These are phyloP conservation scores for Athene noctua DNA, from an alignment of 2,113 vertebrate genomes.

Conservation along the genomic window DNA sequence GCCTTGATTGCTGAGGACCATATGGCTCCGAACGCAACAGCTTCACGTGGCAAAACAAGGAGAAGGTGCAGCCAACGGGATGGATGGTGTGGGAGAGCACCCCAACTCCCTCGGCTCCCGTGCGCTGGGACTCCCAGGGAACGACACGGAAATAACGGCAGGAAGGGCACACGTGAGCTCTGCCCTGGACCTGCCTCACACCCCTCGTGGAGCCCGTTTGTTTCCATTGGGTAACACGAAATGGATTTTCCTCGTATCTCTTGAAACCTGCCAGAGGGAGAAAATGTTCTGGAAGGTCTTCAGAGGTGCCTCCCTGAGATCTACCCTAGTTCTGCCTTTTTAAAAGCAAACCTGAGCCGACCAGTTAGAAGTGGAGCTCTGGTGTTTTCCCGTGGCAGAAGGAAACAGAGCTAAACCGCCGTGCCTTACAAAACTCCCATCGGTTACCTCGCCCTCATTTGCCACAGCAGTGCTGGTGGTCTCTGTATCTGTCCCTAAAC, in stretches of 20 bases:
- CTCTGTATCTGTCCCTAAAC: neutral
- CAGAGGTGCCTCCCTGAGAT: neutral
- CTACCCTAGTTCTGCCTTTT: neutral
- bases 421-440: too few relatives aligned
- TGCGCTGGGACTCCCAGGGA: rapidly evolving
- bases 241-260: neutral
- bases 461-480: rapidly evolving
- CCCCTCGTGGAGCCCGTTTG: rapidly evolving
- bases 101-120: neutral
- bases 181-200: neutral
- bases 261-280: neutral
- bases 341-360: neutral
- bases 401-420: neutral
- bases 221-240: neutral
- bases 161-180: rapidly evolving
- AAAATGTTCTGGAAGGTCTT: neutral
- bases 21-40: rapidly evolving
- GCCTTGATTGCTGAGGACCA: neutral
- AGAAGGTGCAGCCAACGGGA: neutral
- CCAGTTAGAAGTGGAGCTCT: neutral
- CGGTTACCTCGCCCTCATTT: neutral
- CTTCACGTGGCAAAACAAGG: neutral
- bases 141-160: neutral
- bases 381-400: neutral
- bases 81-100: neutral